Evolutionary conservation across 2,797 vertebrate genomes (phyloP), one percentile per base, ranked within the genome.

Genomic region (Lutjanus campechanus): DNA sequence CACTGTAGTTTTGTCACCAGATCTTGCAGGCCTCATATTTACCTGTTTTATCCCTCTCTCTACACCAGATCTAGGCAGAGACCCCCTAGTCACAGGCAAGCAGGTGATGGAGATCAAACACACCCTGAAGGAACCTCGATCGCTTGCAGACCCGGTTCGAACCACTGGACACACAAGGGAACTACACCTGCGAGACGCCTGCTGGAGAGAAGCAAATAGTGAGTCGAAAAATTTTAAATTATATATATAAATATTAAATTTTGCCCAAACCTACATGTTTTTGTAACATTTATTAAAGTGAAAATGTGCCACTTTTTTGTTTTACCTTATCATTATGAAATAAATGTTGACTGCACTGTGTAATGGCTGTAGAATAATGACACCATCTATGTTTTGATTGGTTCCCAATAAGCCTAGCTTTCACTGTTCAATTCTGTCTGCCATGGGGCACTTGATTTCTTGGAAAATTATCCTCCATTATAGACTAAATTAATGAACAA

Each of bases 61-160:
- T 40, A 2, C 29, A 65, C 1, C 89, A 98, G 97, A 97, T 92
- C 90, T 98, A 0, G 96, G 96, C 76, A 95, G 73, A 80, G 97
- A 98, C 79, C 94, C 92, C 25, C 90, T 98, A 53, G 94, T 98
- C 46, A 93, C 70, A 60, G 97, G 96, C 22, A 97, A 93, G 83
- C 97, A 98, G 90, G 97, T 96, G 20, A 96, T 97, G 88, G 97
- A 97, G 91, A 96, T 98, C 85, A 96, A 95, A 68, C 97, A 98
- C 93, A 97, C 96, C 1, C 85, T 98, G 54, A 97, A 96, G 88
- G 97, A 98, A 79, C 93, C 96, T 0, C 93, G 97, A 10, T 93
- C 96, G 4, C 95, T 98, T n/a, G 93, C 96, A 0, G 97, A 98
- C 88, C 95, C 92, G 0, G 78, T 97, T 83, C 88, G 60, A 55